phyloP scores from a whole-genome alignment of 2,888 invertebrate genomes.

The Leptinotarsa tumamoca region DNA sequence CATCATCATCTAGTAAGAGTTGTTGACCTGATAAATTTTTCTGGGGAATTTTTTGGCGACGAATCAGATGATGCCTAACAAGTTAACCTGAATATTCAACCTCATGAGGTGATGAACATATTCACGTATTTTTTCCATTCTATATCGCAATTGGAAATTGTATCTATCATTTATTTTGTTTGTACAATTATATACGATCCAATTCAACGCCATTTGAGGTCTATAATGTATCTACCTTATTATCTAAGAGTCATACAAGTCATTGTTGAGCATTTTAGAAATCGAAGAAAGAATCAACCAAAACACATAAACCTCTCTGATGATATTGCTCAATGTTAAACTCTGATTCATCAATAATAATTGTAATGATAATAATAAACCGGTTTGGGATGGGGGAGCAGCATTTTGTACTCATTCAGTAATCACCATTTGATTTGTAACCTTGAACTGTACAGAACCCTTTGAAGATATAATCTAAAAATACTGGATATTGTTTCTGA shows the following conservation, averaged over 20 bases:
- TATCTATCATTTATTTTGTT: background rate
- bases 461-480: conserved; percentile 15
- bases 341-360: conserved; percentile 62
- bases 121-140: too few species aligned
- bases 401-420: conserved; percentile 66
- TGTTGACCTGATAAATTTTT: too few species aligned
- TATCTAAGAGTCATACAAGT: conserved; percentile 22
- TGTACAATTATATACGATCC: background rate
- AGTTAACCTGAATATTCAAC: too few species aligned
- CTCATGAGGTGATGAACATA: too few species aligned
- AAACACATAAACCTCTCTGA: conserved; percentile 58
- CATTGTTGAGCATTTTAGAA: conserved; percentile 35
- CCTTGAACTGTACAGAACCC: conserved; percentile 41
- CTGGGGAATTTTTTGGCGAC: too few species aligned
- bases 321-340: conserved; percentile 65
- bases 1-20: too few species aligned
- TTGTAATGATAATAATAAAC: conserved; percentile 62
- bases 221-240: conserved; percentile 8
- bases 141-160: too few species aligned
- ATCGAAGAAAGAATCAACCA: conserved; percentile 44
- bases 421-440: conserved; percentile 64
- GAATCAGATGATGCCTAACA: too few species aligned
- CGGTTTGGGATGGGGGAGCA: conserved; percentile 58
- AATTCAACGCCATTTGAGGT: too few species aligned
- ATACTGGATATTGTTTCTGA: too few species aligned